Evolutionary conservation across 2,888 invertebrate genomes (phyloP), one percentile per base, ranked within the genome.

Genomic region (Conops quadrifasciatus): DNA sequence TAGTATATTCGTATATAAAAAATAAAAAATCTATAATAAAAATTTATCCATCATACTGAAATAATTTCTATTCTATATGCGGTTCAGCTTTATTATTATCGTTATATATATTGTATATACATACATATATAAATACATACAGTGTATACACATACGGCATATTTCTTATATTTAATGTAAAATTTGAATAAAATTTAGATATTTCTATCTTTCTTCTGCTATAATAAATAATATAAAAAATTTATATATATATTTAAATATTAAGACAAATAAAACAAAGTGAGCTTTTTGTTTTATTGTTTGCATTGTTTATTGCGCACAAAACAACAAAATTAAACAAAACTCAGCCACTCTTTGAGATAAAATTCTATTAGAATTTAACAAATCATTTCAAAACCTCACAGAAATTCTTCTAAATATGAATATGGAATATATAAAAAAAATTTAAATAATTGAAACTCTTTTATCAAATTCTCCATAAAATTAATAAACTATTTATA

Each of bases 21-120:
- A 19, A 60, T 59, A 49, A 28, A 16, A 5, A 49, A 60, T 30
- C n/a, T 56, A 19, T 43, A 36, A 58, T 11, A 56, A 67, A 56
- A 70, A 73, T 65, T 67, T 45, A 70, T 72, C 79, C 80, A 81
- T 80, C 82, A 80, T 80, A 77, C 80, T 82, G 77, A 81, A 83
- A 84, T 85, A 85, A 85, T 85, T 85, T 85, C 85, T 85, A 82
- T 85, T 85, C 85, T 85, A 85, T 85, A 85, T 85, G 86, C 85
- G 85, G 86, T 84, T 85, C 85, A 85, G 85, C 85, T 85, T 85
- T 85, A 85, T 85, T 84, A 83, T 81, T 26, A 64, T 56, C 56
- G 36, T 43, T 30, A n/a, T n/a, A 53, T 43, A 28, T 26, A 28
- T n/a, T 19, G 28, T 26, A 16, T 56, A 26, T 56, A 56, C 15